phyloP scores from a whole-genome alignment of 2,113 vertebrate species.

The Lynx canadensis region DNA sequence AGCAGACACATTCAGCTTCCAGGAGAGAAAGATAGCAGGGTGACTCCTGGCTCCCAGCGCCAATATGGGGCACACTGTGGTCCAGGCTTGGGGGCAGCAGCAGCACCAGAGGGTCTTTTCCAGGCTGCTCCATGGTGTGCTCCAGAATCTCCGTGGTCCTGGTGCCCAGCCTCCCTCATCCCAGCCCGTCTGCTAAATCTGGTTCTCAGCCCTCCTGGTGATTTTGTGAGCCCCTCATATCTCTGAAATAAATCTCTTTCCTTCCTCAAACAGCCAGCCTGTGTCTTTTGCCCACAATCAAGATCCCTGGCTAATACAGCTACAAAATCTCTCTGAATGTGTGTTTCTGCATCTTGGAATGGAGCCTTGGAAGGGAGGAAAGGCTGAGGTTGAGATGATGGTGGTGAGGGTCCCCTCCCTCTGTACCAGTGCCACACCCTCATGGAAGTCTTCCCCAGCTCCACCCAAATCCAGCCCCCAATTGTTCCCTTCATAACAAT shows the following conservation, averaged over 20 bases:
- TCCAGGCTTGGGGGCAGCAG: too few species aligned
- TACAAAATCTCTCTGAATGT: not conserved
- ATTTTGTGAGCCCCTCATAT: too few species aligned
- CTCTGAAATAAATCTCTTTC: not conserved
- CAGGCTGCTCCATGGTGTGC: accelerated
- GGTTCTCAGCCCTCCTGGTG: not conserved
- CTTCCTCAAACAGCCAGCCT: not conserved
- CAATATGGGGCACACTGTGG: accelerated
- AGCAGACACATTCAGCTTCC: not conserved
- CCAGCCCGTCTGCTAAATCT: not conserved
- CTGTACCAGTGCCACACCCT: not conserved
- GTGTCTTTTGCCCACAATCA: not conserved
- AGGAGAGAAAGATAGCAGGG: not conserved
- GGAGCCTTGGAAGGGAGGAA: not conserved
- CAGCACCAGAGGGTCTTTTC: too few species aligned
- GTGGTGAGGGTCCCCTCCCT: not conserved
- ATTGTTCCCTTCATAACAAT: not conserved
- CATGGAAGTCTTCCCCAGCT: not conserved
- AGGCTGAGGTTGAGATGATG: not conserved
- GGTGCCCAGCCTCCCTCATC: not conserved
- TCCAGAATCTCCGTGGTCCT: too few species aligned
- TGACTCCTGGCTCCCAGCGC: too few species aligned
- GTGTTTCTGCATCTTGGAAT: not conserved
- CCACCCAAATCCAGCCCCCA: not conserved
- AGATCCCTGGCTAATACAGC: not conserved